A percentile compares a stretch with the other conserved stretches of the same genome.
phyloP scores from a whole-genome alignment of 2,888 invertebrate genomes.

The Willowsia nigromaculata region DNA sequence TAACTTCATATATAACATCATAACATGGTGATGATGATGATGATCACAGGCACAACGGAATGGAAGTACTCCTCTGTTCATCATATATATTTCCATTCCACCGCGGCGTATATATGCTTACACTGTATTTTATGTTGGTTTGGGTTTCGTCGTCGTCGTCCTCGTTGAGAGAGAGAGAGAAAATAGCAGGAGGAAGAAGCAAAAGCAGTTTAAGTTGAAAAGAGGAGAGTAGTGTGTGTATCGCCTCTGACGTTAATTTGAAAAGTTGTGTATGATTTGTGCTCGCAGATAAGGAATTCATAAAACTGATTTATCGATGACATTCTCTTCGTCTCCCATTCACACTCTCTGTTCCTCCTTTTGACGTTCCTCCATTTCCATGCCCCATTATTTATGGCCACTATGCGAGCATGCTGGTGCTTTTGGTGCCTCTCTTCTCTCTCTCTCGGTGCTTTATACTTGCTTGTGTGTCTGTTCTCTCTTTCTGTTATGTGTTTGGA shows the following conservation, averaged over 20 bases:
- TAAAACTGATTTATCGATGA: constrained; percentile 79
- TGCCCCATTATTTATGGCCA: constrained; percentile 78
- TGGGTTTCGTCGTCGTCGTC: constrained; percentile 48
- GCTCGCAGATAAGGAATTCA: constrained; percentile 78
- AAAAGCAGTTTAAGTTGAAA: constrained; percentile 71
- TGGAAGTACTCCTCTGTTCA: constrained; percentile 24
- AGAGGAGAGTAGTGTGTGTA: constrained; percentile 74
- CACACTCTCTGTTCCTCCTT: constrained; percentile 78
- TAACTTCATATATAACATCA: constrained; percentile 41
- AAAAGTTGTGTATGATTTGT: constrained; percentile 79
- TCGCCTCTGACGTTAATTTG: constrained; percentile 78
- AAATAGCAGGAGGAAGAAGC: constrained; percentile 62
- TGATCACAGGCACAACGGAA: constrained; percentile 11
- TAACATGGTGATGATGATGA: constrained; percentile 27
- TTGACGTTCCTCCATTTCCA: constrained; percentile 79
- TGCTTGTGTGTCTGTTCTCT: constrained; percentile 7
- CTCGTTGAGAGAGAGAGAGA: constrained; percentile 13
- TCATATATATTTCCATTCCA: constrained; percentile 4
- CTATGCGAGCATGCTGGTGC: constrained; percentile 71
- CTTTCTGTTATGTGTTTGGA: constrained; percentile 46
- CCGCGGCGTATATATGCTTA: not conserved
- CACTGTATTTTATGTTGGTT: constrained; percentile 44
- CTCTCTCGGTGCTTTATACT: constrained; percentile 37
- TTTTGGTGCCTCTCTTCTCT: constrained; percentile 59
- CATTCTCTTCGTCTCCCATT: constrained; percentile 78